Evolutionary conservation across 2,797 vertebrate species (phyloP), one percentile per base, ranked within the genome.

Genomic region (Parotocinclus haroldoi): DNA sequence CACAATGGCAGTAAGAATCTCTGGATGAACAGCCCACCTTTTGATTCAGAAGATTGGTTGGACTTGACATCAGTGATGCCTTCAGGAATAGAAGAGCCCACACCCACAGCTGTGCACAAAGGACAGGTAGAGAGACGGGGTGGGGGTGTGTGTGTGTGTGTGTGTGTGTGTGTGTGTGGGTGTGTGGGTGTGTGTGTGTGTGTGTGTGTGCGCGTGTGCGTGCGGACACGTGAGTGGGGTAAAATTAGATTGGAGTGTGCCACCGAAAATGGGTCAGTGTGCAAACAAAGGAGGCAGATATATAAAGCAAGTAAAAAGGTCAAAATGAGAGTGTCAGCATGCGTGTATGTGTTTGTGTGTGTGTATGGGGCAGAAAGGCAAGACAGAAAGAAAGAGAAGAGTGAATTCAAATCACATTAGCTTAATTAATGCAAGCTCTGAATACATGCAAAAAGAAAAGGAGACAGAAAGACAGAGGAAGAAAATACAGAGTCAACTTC

Each of bases 51-150:
- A 60, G 87, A 85, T 75, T 85, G 87, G 80, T 79, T 57, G 79
- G 84, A 82, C 75, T 44, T 68, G 83, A 87, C 88, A 87, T 86
- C 80, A 77, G 80, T 83, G 80, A 88, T 87, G 85, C 76, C 83
- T 14, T 89, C 89, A 75, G 83, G 85, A 79, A 88, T 76, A 91
- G 89, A 78, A 89, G 83, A 86, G 81, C 87, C 90, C 87, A 77
- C 87, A 85, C 88, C 89, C 89, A 88, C 63, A 86, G 86, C 90
- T 92, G 86, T 68, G 78, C 78, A 81, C 38, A 79, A 76, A 77
- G 87, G 82, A 86, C 16, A 85, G 82, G 76, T 0, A 75, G 74
- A 81, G 71, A 71, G n/a, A 56, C 13, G 62, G 50, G n/a, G 49
- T 53, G 61, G 40, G 63, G 40, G 71, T 55, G 51, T 38, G 58